These are phyloP conservation scores for Cephus spinipes DNA, from an alignment of 2,888 invertebrate species.

Conservation along the genomic window DNA sequence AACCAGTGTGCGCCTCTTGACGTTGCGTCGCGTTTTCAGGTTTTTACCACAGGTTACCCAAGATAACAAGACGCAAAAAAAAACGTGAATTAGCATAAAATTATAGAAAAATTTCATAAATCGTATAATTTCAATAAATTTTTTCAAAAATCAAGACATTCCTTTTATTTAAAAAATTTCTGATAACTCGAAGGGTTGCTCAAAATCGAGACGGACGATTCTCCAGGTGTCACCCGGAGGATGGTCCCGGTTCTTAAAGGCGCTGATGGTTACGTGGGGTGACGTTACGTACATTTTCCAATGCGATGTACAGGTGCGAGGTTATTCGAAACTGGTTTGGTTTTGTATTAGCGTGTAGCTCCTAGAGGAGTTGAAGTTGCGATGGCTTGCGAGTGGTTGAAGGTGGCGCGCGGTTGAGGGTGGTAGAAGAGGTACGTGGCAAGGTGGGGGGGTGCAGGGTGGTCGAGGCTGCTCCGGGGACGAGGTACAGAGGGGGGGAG, in stretches of 20 bases:
- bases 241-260: not conserved
- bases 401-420: not conserved
- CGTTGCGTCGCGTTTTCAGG: not conserved
- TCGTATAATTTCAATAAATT: no score
- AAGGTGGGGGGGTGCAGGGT: slow-evolving; percentile 33
- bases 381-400: slow-evolving; percentile 53
- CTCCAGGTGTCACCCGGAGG: not conserved
- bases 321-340: slow-evolving; percentile 56
- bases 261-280: not conserved
- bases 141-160: no score
- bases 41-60: not conserved
- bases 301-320: not conserved
- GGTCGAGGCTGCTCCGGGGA: slow-evolving; percentile 27
- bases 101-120: not conserved
- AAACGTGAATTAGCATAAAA: not conserved
- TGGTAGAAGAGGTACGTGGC: slow-evolving; percentile 29
- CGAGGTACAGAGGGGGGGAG: slow-evolving; percentile 48
- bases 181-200: not conserved
- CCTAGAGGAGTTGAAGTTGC: slow-evolving; percentile 63
- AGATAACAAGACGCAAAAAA: not conserved
- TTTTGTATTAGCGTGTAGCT: slow-evolving; percentile 65
- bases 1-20: slow-evolving; percentile 11
- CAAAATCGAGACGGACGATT: not conserved
- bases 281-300: not conserved
- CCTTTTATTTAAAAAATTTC: no score